Evolutionary conservation across 2,113 vertebrate species (phyloP), one percentile per base, ranked within the genome.

Genomic region (Lynx canadensis): DNA sequence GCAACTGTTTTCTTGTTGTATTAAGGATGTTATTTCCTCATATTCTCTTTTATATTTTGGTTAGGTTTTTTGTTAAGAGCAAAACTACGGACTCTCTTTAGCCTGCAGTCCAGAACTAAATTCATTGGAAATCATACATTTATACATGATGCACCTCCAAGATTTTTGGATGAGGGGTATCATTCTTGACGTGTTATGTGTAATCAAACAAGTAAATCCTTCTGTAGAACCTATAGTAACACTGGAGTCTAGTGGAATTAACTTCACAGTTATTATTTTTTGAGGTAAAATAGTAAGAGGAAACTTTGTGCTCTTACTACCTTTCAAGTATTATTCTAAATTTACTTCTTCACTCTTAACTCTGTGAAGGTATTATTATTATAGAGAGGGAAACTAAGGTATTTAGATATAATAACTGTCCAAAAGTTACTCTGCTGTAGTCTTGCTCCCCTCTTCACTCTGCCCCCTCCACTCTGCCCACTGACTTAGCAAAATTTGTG

Each of bases 201-300:
- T 68, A 83, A 41, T 87, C 68, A 96, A 74, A 91, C 52, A 81
- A 81, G 55, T 95, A n/a, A 85, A 85, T 92, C 25, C 60, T 89
- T 93, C n/a, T 15, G 21, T 79, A 74, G 86, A 88, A 50, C 92
- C 55, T 78, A 3, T 82, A 60, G 36, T 73, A 91, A 93, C 66
- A 57, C 60, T 91, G 19, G 33, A 52, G 79, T 91, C 45, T 80
- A 52, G 31, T 73, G 60, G 12, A 76, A 83, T 93, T 96, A 69
- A 84, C 94, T 60, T 97, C 14, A 66, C 4, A 31, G 1, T 91
- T 89, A 60, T 73, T 94, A 63, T 85, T 74, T 27, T 82, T 65
- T 71, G 13, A 29, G 27, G 21, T 63, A 6, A 82, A 82, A 78
- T 66, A 76, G 41, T 74, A 91, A 80, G 41, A 90, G 68, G 71